phyloP scores from a whole-genome alignment of 2,797 vertebrate species.

The Alfaro cultratus region DNA sequence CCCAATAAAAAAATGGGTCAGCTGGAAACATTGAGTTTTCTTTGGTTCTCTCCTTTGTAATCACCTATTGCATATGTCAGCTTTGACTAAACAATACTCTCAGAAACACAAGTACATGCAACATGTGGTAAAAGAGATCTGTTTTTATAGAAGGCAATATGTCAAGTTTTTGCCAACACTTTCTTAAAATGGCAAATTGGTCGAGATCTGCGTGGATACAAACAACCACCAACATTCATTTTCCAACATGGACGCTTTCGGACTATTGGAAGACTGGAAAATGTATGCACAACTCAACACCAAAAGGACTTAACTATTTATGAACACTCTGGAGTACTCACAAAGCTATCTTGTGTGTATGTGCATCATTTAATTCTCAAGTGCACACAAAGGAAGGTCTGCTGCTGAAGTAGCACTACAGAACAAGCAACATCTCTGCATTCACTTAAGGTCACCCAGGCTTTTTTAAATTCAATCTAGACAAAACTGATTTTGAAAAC shows the following conservation, averaged over 20 bases:
- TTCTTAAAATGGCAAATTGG: background rate
- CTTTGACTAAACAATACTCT: conserved; percentile 27
- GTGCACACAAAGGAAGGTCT: background rate
- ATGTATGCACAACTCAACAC: background rate
- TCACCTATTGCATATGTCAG: conserved; percentile 41
- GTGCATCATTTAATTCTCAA: background rate
- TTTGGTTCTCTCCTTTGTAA: conserved; percentile 39
- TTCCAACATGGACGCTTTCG: background rate
- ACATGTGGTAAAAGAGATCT: background rate
- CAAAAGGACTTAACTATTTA: background rate
- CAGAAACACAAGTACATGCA: conserved; percentile 4
- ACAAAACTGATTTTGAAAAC: background rate
- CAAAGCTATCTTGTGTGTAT: background rate
- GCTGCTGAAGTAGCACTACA: background rate
- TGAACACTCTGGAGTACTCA: background rate
- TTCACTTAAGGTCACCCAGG: background rate
- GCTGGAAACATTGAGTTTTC: background rate
- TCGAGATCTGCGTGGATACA: background rate
- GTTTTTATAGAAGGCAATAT: background rate
- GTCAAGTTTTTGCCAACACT: background rate
- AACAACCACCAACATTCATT: background rate
- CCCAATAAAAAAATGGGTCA: conserved; percentile 24
- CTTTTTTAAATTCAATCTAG: background rate
- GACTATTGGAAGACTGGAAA: background rate
- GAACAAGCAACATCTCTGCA: background rate